Evolutionary conservation across 2,113 vertebrate genomes (phyloP).

Genomic region (Podiceps cristatus): DNA sequence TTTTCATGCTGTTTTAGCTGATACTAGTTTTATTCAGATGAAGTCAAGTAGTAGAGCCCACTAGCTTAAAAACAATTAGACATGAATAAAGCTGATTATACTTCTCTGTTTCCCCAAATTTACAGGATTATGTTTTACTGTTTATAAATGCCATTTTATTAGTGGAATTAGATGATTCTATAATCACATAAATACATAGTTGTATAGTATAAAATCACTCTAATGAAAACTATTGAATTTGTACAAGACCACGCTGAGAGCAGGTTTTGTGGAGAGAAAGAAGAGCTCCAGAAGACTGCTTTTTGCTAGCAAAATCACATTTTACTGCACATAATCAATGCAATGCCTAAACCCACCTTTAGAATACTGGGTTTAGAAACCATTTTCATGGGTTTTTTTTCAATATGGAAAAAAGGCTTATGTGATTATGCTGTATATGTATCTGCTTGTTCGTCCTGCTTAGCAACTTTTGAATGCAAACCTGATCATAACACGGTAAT

Average conservation of each 20-base stretch:
- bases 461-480: neutral
- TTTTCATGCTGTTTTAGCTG: neutral
- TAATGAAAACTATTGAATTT: neutral
- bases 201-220: neutral
- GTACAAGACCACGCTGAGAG: neutral
- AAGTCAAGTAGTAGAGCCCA: neutral
- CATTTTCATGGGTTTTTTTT: neutral
- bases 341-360: neutral
- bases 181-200: neutral
- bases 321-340: neutral
- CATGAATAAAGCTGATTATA: neutral
- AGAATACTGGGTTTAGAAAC: neutral
- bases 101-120: neutral
- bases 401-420: neutral
- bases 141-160: neutral
- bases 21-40: neutral
- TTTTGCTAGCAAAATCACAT: neutral
- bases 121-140: neutral
- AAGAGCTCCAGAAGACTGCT: neutral
- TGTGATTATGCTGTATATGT: neutral
- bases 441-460: neutral
- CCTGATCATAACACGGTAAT: neutral
- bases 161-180: neutral
- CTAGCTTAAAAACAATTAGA: neutral
- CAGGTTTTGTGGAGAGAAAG: neutral